Evolutionary conservation across 2,113 vertebrate genomes (phyloP), one percentile per base, ranked within the genome.

Genomic region (Synodontis membranacea): DNA sequence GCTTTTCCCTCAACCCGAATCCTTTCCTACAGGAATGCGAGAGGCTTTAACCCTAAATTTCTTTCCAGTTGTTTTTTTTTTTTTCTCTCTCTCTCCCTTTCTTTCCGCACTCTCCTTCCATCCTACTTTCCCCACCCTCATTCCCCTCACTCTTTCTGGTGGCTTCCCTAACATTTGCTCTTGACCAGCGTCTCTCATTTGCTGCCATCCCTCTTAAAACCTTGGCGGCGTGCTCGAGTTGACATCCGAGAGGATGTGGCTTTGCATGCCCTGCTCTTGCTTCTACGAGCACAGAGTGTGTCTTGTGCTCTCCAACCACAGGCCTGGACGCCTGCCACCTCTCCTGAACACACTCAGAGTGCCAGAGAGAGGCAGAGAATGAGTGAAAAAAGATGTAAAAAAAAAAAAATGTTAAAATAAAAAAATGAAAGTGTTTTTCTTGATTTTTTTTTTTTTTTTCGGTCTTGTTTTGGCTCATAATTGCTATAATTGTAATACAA

Each of bases 191-290:
- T 84, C 72, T 89, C 85, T 82, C 66, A 44, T 88, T 88, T 74
- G 52, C 81, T 86, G 80, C 76, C 87, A 80, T 90, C 84, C 72
- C 86, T 83, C 84, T 86, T 84, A 88, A 86, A 88, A 50, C 78
- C 74, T 46, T 58, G 82, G 74, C 54, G 28, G 78, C 75, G 34
- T 48, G 84, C 58, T 82, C 17, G 25, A 84, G 70, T 87, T 82
- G 82, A 87, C 90, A 89, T 91, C 89, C 85, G 86, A 90, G 80
- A 90, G 89, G 89, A 89, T 86, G 87, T 88, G 87, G 88, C 87
- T 88, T 91, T 50, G 34, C 46, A 76, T 70, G 82, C 80, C 64
- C 74, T 48, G 60, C 84, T 80, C 62, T 84, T 58, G 39, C 34
- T 58, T 66, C 60, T 80, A 74, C 42, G 72, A 7, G 28, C 62